Evolutionary conservation across 1,140 invertebrate genomes (phyloP), one percentile per base, ranked within the genome.

Genomic region (Pogonognathellus flavescens): DNA sequence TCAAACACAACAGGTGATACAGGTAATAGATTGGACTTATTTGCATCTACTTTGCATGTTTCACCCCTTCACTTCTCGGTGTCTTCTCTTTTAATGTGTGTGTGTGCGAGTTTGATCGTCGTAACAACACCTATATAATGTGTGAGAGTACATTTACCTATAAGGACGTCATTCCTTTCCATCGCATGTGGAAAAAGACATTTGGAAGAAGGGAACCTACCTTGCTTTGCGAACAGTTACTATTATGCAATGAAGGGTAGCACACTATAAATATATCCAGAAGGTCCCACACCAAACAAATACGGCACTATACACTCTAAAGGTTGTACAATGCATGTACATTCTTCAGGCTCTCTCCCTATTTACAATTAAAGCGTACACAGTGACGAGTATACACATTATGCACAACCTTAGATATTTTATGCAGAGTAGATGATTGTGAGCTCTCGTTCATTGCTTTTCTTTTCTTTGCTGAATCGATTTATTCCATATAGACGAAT

Each of bases 11-110:
- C 86, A 86, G 86, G 86, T 86, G 86, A 86, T 81, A 82, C 82
- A 84, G 86, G 82, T 86, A 86, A 86, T 86, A 84, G 86, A 86
- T 86, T 84, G 86, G 31, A 18, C 57, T 81, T 82, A 86, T 86
- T 86, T 86, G 83, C 86, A 86, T 86, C 82, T 84, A 57, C 16
- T 86, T 86, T 85, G 84, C 84, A 85, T 85, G 22, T 80, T 85
- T 81, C 84, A 82, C 81, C 80, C 84, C 57, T 82, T 80, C 70
- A 76, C 70, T 31, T 76, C 49, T 76, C 14, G 14, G 10, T 66
- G 62, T 66, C 62, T 13, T 82, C 25, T 82, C 6, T 41, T 31
- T 83, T 20, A 13, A 31, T 80, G 41, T 80, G 76, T 80, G 11
- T 16, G 31, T 80, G 41, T 80, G 41, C 7, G 2, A 25, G 16